Percentiles rank a stretch among this genome's conserved stretches.
Conservation (phyloP, 2,888 invertebrate genomes). For the Lampropteryx suffumata region DNA sequence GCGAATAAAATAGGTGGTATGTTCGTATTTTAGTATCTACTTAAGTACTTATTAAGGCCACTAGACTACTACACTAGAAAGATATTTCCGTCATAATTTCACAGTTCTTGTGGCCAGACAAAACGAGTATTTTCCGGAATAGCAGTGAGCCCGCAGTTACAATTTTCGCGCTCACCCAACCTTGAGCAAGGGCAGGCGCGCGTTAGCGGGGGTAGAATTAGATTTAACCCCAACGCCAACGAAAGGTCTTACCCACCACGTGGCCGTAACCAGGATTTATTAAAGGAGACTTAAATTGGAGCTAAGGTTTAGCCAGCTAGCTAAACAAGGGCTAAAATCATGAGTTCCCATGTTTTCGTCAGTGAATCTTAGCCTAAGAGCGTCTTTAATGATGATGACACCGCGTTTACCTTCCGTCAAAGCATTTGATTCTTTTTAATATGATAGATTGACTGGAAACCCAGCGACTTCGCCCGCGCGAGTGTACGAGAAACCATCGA, state of each 20-base stretch:
- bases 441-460: no score
- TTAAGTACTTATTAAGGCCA: no score
- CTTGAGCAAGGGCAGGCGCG: constrained; percentile 57
- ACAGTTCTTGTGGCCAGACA: constrained; percentile 14
- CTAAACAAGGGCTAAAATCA: constrained; percentile 5
- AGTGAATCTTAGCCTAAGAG: no score
- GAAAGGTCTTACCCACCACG: constrained; percentile 55
- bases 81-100: background rate
- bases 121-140: constrained; percentile 41
- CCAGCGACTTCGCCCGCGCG: no score
- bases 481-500: no score
- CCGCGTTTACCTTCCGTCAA: no score
- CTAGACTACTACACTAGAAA: no score
- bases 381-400: no score
- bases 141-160: constrained; percentile 50
- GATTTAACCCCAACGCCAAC: constrained; percentile 72
- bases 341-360: no score
- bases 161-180: constrained; percentile 72
- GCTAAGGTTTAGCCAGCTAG: background rate
- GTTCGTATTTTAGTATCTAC: no score
- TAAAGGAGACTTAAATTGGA: constrained; percentile 1
- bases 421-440: no score
- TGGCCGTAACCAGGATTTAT: constrained; percentile 7
- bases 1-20: no score
- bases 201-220: constrained; percentile 76